Percentiles rank a stretch among this genome's conserved stretches.
These are phyloP conservation scores for Wiebesia pumilae DNA, from an alignment of 1,140 invertebrate genomes.

Conservation along the genomic window DNA sequence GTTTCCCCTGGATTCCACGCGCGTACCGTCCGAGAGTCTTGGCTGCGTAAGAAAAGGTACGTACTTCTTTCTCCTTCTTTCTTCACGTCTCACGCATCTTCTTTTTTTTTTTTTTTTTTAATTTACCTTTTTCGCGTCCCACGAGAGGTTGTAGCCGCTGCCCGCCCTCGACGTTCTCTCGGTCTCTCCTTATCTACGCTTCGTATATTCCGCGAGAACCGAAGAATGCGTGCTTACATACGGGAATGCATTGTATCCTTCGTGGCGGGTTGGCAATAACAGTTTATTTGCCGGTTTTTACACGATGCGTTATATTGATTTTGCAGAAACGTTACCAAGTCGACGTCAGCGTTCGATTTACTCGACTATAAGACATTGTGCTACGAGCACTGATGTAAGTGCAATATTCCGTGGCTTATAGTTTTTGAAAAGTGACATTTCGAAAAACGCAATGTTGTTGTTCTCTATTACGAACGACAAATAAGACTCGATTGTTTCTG, in stretches of 20 bases:
- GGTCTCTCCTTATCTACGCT: background rate
- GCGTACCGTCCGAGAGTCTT: constrained; percentile 46
- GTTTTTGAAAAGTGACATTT: too few species aligned
- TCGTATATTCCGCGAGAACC: too few species aligned
- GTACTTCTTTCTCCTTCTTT: background rate
- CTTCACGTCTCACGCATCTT: background rate
- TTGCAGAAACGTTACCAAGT: background rate
- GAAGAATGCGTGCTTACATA: background rate
- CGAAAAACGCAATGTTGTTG: too few species aligned
- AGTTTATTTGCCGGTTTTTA: background rate
- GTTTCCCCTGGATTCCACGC: constrained; percentile 46
- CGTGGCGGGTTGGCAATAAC: background rate
- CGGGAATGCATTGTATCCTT: background rate
- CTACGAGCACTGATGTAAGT: too few species aligned
- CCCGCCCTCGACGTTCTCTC: background rate
- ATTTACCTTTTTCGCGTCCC: background rate
- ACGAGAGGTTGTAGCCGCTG: background rate
- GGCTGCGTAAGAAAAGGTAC: constrained; percentile 50
- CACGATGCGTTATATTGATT: background rate
- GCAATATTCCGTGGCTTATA: too few species aligned
- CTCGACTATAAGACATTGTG: too few species aligned
- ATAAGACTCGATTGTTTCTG: too few species aligned
- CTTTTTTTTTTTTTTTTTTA: background rate
- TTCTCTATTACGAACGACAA: too few species aligned
- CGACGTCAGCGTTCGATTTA: background rate